Conservation (phyloP, 2,888 invertebrate species). For the Tridacna crocea region DNA sequence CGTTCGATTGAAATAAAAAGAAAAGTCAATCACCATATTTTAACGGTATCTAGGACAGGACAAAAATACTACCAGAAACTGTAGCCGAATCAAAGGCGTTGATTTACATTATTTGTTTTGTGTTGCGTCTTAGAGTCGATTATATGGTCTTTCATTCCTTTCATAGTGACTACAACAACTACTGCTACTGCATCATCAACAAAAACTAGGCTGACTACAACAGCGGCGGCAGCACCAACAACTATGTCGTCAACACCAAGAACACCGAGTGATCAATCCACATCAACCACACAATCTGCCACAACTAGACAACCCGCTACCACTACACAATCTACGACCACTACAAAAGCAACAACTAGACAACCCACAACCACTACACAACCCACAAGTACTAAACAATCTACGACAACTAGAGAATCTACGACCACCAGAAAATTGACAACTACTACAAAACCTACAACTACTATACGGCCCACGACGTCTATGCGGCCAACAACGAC, state of each 20-base stretch:
- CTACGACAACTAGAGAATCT: background rate
- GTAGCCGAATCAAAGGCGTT: too few species aligned
- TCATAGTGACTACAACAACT: conserved; percentile 1
- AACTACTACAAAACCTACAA: background rate
- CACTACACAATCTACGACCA: background rate
- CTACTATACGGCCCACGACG: background rate
- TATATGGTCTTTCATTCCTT: background rate
- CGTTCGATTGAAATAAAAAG: too few species aligned
- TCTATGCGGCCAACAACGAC: background rate
- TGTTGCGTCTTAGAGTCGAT: background rate
- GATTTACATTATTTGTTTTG: background rate
- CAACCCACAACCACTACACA: background rate
- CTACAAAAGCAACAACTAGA: background rate
- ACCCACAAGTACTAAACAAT: background rate
- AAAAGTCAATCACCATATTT: too few species aligned
- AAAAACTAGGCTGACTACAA: background rate
- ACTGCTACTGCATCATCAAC: background rate
- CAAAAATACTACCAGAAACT: too few species aligned
- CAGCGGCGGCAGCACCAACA: background rate
- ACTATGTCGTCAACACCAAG: background rate
- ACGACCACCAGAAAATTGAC: background rate
- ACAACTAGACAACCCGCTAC: background rate
- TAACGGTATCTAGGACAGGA: too few species aligned
- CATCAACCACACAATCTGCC: background rate
- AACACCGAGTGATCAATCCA: background rate